These are phyloP conservation scores for Morpho achilles DNA, from an alignment of 2,888 invertebrate species.

Conservation along the genomic window DNA sequence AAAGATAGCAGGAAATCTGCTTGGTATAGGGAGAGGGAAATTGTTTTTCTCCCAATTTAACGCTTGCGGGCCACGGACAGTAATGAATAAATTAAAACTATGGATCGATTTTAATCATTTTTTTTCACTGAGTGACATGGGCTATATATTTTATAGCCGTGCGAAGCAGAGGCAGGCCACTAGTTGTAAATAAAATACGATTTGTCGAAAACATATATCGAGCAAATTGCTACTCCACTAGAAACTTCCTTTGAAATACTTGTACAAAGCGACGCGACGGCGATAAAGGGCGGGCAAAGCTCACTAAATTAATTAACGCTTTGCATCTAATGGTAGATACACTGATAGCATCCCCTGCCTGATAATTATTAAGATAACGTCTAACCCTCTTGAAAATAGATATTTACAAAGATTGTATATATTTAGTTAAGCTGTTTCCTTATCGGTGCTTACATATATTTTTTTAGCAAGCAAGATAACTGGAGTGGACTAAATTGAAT, in stretches of 20 bases:
- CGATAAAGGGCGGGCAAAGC: conserved; percentile 4
- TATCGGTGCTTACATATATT: no score
- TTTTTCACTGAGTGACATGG: no score
- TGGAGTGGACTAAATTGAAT: no score
- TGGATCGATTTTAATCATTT: no score
- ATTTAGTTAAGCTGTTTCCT: neutral
- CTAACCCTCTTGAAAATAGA: conserved; percentile 7
- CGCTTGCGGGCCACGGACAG: no score
- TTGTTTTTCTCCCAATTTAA: no score
- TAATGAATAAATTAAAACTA: no score
- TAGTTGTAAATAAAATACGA: neutral
- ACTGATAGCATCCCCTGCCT: conserved; percentile 7
- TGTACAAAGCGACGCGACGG: conserved; percentile 4
- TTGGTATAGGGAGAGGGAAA: no score
- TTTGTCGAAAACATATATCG: neutral
- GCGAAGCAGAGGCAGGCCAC: no score
- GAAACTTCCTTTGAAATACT: conserved; percentile 7
- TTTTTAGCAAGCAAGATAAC: no score
- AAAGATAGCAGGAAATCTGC: no score
- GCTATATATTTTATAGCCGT: no score
- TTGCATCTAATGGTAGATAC: conserved; percentile 10
- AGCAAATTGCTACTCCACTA: conserved; percentile 4
- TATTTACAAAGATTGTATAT: conserved; percentile 4
- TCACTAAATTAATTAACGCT: conserved; percentile 17
- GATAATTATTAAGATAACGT: conserved; percentile 16